Conservation (phyloP, 2,888 invertebrate genomes). For the Pherbina coryleti region DNA sequence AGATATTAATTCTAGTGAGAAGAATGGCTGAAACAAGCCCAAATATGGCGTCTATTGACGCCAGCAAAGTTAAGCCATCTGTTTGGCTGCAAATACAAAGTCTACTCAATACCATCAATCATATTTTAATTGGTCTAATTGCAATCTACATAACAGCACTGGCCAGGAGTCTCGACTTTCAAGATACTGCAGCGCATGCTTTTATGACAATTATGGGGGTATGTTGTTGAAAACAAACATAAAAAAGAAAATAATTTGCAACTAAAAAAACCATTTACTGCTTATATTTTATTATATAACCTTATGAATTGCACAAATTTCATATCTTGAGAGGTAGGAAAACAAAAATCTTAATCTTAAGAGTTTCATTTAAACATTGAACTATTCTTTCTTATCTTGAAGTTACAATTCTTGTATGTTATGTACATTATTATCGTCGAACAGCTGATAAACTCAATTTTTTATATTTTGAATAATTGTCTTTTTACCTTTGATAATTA, state of each 20-base stretch:
- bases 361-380: too few relatives aligned
- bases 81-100: slow-evolving; percentile 60
- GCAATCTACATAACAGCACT: slow-evolving; percentile 60
- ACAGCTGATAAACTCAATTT: too few relatives aligned
- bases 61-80: slow-evolving; percentile 23
- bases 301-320: too few relatives aligned
- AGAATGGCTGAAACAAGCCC: slow-evolving; percentile 1
- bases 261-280: not conserved
- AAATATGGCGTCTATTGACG: not conserved
- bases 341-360: too few relatives aligned
- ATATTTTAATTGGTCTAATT: slow-evolving; percentile 63
- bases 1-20: not conserved
- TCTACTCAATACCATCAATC: slow-evolving; percentile 64
- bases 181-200: slow-evolving; percentile 65
- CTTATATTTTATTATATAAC: too few relatives aligned
- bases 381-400: too few relatives aligned
- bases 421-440: too few relatives aligned
- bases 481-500: too few relatives aligned
- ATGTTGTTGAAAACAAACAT: slow-evolving; percentile 34
- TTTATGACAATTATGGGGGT: slow-evolving; percentile 63
- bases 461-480: too few relatives aligned
- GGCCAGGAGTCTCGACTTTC: slow-evolving; percentile 60
- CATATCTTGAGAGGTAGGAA: too few relatives aligned
- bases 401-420: too few relatives aligned
- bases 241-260: not conserved